Percentiles rank a stretch among this genome's conserved stretches.
Conservation (phyloP, 2,888 invertebrate genomes). For the Nomada goodeniana region DNA sequence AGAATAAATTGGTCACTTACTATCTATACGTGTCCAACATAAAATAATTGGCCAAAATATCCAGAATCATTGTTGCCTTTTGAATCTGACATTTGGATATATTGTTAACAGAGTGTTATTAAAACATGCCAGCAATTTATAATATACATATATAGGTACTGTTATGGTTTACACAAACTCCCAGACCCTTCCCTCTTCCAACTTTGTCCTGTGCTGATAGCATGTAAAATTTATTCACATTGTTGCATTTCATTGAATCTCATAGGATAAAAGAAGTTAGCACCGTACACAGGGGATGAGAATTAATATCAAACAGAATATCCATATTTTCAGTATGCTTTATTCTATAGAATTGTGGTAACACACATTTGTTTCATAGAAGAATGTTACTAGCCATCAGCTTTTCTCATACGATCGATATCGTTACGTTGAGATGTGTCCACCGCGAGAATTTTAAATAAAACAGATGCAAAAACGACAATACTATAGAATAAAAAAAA, state of each 20-base stretch:
- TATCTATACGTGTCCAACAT: slow-evolving; percentile 11
- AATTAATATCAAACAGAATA: slow-evolving; percentile 26
- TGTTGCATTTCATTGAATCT: slow-evolving; percentile 2
- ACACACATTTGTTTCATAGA: slow-evolving; percentile 28
- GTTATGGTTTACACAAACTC: slow-evolving; percentile 8
- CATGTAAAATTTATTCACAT: slow-evolving; percentile 6
- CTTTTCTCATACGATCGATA: slow-evolving; percentile 42
- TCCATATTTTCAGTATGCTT: slow-evolving; percentile 33
- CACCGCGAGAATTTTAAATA: neutral
- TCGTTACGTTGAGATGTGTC: slow-evolving; percentile 10
- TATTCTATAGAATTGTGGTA: slow-evolving; percentile 34
- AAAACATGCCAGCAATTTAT: slow-evolving; percentile 10
- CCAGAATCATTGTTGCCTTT: neutral
- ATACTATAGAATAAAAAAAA: neutral
- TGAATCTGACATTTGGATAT: slow-evolving; percentile 10
- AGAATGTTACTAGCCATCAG: slow-evolving; percentile 40
- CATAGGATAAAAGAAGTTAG: neutral
- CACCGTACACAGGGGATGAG: slow-evolving; percentile 16
- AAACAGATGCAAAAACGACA: slow-evolving; percentile 6
- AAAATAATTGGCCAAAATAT: slow-evolving; percentile 17
- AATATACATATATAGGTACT: slow-evolving; percentile 6
- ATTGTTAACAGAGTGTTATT: slow-evolving; percentile 4
- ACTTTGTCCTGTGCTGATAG: slow-evolving; percentile 1
- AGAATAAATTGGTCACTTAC: slow-evolving; percentile 20
- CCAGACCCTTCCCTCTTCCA: slow-evolving; percentile 1